Conservation (phyloP, 2,888 invertebrate species). For the Drosophila kanekoi region DNA sequence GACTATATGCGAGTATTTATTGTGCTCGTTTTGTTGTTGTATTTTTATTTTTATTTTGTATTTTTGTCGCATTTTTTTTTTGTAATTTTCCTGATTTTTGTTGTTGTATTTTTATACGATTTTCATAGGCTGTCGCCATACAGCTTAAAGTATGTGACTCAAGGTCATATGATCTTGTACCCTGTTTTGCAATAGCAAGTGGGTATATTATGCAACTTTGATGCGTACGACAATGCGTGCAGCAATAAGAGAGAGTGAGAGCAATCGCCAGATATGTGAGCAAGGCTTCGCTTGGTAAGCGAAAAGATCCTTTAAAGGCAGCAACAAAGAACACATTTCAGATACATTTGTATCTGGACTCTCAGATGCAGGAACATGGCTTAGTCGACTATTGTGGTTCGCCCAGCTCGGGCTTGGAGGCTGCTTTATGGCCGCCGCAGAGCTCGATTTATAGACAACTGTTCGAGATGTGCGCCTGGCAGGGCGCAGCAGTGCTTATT, state of each 20-base stretch:
- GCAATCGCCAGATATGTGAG: too few species aligned
- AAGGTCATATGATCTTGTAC: constrained; percentile 44
- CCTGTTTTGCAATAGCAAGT: not conserved
- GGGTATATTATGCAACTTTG: not conserved
- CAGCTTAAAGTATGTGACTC: constrained; percentile 40
- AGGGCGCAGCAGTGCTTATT: constrained; percentile 41
- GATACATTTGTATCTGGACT: not conserved
- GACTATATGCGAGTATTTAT: constrained; percentile 34
- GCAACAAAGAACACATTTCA: too few species aligned
- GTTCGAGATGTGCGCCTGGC: constrained; percentile 25
- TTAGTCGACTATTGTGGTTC: not conserved
- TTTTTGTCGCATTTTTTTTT: constrained; percentile 35
- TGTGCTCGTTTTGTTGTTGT: constrained; percentile 14
- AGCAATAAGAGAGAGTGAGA: not conserved
- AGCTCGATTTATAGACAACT: constrained; percentile 52
- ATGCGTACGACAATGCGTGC: not conserved
- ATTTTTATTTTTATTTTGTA: constrained; percentile 22
- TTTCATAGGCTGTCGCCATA: constrained; percentile 49
- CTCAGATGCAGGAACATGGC: constrained; percentile 2
- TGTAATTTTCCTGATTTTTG: constrained; percentile 17
- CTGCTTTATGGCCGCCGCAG: constrained; percentile 59
- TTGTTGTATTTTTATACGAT: constrained; percentile 39
- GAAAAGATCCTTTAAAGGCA: too few species aligned
- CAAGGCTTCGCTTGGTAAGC: too few species aligned
- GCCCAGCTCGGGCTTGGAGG: not conserved